Percentiles rank a stretch among this genome's conserved stretches.
Conservation (phyloP, 1,140 invertebrate species). For the Drosophila willistoni region DNA sequence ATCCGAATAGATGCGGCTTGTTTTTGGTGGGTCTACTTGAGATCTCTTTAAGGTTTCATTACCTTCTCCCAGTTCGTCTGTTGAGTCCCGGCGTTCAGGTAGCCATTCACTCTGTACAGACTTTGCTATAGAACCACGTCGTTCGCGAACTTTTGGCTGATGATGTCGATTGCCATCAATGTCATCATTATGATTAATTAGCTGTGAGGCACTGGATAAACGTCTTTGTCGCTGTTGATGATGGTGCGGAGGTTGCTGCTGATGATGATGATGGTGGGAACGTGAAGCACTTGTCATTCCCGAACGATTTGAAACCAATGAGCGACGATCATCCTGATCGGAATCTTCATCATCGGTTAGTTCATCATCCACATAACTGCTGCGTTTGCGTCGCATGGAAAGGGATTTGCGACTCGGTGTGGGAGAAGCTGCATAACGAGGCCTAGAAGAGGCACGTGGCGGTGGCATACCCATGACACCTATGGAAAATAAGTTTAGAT, state of each 20-base stretch:
- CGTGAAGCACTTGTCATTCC: conserved; percentile 70
- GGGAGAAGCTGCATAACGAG: conserved; percentile 85
- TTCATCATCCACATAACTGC: conserved; percentile 83
- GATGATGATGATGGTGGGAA: conserved; percentile 45
- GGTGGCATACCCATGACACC: conserved; percentile 76
- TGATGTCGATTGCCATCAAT: conserved; percentile 51
- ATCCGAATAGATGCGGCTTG: conserved; percentile 79
- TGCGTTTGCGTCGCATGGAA: conserved; percentile 83
- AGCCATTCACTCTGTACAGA: conserved; percentile 78
- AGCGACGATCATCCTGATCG: conserved; percentile 85
- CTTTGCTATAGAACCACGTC: conserved; percentile 73
- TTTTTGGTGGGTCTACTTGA: conserved; percentile 39
- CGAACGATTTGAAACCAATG: conserved; percentile 81
- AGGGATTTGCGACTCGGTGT: conserved; percentile 88
- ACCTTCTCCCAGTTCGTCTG: neutral
- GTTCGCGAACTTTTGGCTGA: conserved; percentile 53
- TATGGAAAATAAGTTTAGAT: conserved; percentile 1
- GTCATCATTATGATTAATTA: conserved; percentile 63
- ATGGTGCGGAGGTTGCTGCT: conserved; percentile 53
- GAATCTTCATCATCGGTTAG: conserved; percentile 85
- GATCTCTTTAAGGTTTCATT: conserved; percentile 47
- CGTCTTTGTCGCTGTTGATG: conserved; percentile 61
- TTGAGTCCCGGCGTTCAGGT: conserved; percentile 56
- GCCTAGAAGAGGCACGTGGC: conserved; percentile 83
- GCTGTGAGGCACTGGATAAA: conserved; percentile 78